Base-by-base conservation (phyloP, 2,113 vertebrate genomes). In the Garra rufa region DNA sequence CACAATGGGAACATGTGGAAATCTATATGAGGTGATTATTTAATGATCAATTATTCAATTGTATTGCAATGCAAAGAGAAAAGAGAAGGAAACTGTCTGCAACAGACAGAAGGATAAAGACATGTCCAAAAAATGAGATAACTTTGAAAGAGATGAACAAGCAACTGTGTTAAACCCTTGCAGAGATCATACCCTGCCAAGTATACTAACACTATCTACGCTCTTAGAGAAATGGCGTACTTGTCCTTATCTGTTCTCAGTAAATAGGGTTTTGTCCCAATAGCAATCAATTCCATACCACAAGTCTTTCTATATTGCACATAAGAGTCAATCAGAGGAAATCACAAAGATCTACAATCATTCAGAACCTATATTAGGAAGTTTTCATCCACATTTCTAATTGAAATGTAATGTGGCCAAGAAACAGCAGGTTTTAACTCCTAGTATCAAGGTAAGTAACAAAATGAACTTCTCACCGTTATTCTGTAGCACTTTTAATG, bases 191-290 rank as follows among this genome's bases (percentile, higher is more conserved):
- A 46, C 70, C 70, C 38, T 73, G 70, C 9, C 4, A 8, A 46
- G 38, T 73, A 21, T 24, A 24, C 69, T 41, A 71, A 43, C n/a
- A 44, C 41, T 73, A 73, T 46, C 70, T 44, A 46, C 46, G 43
- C 2, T 73, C 38, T 73, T 24, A 26, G 70, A 73, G n/a, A 13
- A 73, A 46, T 46, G n/a, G 24, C 24, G 41, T n/a, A 26, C 70
- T 73, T 73, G 21, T 73, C 70, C 52, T 73, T 73, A 73, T 73
- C 41, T 73, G 44, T 14, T 73, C n/a, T 73, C 43, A 46, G 70
- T 46, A 73, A 73, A 73, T 73, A 73, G 70, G 13, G 6, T 73
- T 73, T 46, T 21, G 46, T 24, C 43, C 13, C 11, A 73, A 9
- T 24, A 73, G 70, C 43, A 15, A 46, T 24, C 38, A 24, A n/a